These are phyloP conservation scores for Cerastoderma edule DNA, from an alignment of 2,888 invertebrate genomes.

Conservation along the genomic window DNA sequence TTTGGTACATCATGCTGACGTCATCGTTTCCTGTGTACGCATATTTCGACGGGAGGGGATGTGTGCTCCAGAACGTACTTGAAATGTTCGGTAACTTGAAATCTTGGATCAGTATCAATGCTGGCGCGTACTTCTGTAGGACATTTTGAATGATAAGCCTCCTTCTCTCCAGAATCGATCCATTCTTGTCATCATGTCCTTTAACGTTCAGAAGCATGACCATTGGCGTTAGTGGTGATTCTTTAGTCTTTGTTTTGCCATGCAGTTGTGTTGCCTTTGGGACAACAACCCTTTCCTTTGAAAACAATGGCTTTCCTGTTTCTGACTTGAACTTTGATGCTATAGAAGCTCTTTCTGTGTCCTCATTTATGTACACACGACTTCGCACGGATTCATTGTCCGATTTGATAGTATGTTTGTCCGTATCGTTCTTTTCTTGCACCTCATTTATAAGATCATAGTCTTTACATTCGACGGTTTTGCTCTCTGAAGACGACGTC, in stretches of 20 bases:
- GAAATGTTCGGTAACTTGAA: constrained; percentile 41
- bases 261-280: constrained; percentile 1
- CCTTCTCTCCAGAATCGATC: constrained; percentile 31
- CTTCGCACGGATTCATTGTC: too few relatives aligned
- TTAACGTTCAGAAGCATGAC: constrained; percentile 45
- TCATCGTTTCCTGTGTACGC: constrained; percentile 34
- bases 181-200: constrained; percentile 28
- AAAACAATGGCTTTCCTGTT: too few relatives aligned
- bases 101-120: constrained; percentile 46
- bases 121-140: constrained; percentile 28
- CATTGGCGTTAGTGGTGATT: not conserved
- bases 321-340: too few relatives aligned
- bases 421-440: too few relatives aligned
- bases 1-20: constrained; percentile 42
- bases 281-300: not conserved
- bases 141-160: constrained; percentile 36
- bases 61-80: constrained; percentile 36
- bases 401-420: too few relatives aligned
- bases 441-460: too few relatives aligned
- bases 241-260: not conserved
- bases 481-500: too few relatives aligned
- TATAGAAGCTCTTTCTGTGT: too few relatives aligned
- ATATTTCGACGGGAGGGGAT: constrained; percentile 39
- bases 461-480: too few relatives aligned
- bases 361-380: too few relatives aligned